Conservation (phyloP, 2,888 invertebrate species). For the Drosophila pegasa region DNA sequence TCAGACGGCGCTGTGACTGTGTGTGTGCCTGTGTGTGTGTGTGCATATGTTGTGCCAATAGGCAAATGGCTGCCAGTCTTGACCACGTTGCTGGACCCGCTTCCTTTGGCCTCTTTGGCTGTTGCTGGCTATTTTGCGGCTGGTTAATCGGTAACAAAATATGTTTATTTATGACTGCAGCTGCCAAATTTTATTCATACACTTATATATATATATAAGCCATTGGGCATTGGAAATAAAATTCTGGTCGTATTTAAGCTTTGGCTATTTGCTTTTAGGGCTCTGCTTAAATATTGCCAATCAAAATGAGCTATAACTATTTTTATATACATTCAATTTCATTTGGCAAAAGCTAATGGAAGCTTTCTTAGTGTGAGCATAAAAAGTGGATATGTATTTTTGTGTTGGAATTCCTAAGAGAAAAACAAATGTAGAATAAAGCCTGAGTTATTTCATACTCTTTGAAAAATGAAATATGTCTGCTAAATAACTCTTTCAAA, state of each 20-base stretch:
- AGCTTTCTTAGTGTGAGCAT: neutral
- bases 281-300: neutral
- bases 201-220: neutral
- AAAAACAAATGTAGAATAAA: no score
- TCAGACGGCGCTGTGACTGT: slow-evolving; percentile 20
- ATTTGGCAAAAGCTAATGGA: slow-evolving; percentile 4
- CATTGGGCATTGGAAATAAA: slow-evolving; percentile 2
- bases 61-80: slow-evolving; percentile 43
- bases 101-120: neutral
- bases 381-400: neutral
- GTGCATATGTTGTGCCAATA: slow-evolving; percentile 41
- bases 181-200: slow-evolving; percentile 36
- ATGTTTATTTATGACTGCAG: slow-evolving; percentile 52
- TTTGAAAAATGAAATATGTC: no score
- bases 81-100: slow-evolving; percentile 15
- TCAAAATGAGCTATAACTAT: slow-evolving; percentile 17
- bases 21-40: slow-evolving; percentile 22
- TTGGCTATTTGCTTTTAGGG: slow-evolving; percentile 6
- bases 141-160: slow-evolving; percentile 55
- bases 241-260: neutral
- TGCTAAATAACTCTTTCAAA: no score
- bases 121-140: slow-evolving; percentile 45
- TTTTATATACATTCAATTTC: slow-evolving; percentile 11
- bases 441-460: no score
- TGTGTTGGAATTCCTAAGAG: no score